Conservation (phyloP, 2,797 vertebrate species). For the Sternarchorhynchus goeldii region DNA sequence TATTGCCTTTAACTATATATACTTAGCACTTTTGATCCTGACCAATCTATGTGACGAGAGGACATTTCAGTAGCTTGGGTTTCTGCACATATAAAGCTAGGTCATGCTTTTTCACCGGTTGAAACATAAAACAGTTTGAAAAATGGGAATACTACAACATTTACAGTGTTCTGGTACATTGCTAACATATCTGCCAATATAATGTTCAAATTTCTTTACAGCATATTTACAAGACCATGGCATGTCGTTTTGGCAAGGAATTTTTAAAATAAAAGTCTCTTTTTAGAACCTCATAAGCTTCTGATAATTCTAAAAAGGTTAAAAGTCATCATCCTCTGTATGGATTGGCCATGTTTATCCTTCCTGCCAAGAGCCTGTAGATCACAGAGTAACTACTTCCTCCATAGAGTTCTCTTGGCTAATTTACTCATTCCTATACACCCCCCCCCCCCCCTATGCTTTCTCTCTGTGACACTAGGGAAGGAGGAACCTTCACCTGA, state of each 20-base stretch:
- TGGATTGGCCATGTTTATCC: background rate
- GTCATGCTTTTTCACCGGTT: background rate
- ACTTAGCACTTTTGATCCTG: background rate
- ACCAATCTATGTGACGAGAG: too few species aligned
- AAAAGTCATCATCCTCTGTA: constrained; percentile 11
- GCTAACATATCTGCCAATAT: background rate
- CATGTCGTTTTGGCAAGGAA: background rate
- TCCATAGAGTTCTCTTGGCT: constrained; percentile 32
- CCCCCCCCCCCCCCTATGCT: constrained; percentile 19
- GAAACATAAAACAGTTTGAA: background rate
- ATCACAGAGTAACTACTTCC: constrained; percentile 42
- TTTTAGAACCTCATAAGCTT: background rate
- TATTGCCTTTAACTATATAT: background rate
- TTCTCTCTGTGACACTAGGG: constrained; percentile 43
- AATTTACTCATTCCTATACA: constrained; percentile 30
- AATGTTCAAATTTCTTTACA: constrained; percentile 1
- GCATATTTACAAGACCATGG: constrained; percentile 8
- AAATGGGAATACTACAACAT: background rate
- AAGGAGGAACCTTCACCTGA: constrained; percentile 59
- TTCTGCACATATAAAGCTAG: too few species aligned
- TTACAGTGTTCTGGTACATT: background rate
- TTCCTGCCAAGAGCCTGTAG: constrained; percentile 24
- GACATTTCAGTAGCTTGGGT: too few species aligned
- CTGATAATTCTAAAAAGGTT: background rate
- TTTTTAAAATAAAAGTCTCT: background rate